Evolutionary conservation across 2,113 vertebrate species (phyloP), one percentile per base, ranked within the genome.

Genomic region (Paramisgurnus dabryanus): DNA sequence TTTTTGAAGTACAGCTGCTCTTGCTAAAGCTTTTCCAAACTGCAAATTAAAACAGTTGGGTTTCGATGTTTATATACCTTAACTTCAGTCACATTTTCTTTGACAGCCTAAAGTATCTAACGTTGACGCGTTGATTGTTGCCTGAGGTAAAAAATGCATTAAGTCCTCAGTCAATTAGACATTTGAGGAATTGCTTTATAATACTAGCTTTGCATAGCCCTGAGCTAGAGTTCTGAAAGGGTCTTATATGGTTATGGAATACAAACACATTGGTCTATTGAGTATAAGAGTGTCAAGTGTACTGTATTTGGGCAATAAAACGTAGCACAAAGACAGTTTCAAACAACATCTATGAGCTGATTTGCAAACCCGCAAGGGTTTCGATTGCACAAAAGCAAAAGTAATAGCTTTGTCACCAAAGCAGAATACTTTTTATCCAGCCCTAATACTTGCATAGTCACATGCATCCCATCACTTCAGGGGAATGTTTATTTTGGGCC

Each of bases 1-100:
- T 86, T 90, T 88, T 86, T 79, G 76, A 78, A 90, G 82, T 85
- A 86, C 87, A 89, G 89, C 83, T 91, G 87, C 80, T 82, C 89
- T 80, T 86, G 49, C 72, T 58, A 71, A 57, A 73, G 64, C n/a
- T 10, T 77, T 82, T 67, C 49, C 22, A 63, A 67, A 43, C 43
- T 45, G 64, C 75, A 41, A 66, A 64, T 79, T 61, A 3, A 81
- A 86, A 80, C 81, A 83, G 76, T 78, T 85, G 80, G 65, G 68
- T 58, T 67, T 47, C 74, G 17, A 27, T 17, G 27, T 70, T 18
- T 18, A 11, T 63, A 47, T 53, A 67, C 40, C 40, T 79, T 27
- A 45, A n/a, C 27, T 39, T 64, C 13, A 53, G 11, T 53, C 49
- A 53, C 4, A 13, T 15, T 53, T 13, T 53, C 15, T 49, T 69